These are phyloP conservation scores for Entomobrya proxima DNA, from an alignment of 2,888 invertebrate species.

Conservation along the genomic window DNA sequence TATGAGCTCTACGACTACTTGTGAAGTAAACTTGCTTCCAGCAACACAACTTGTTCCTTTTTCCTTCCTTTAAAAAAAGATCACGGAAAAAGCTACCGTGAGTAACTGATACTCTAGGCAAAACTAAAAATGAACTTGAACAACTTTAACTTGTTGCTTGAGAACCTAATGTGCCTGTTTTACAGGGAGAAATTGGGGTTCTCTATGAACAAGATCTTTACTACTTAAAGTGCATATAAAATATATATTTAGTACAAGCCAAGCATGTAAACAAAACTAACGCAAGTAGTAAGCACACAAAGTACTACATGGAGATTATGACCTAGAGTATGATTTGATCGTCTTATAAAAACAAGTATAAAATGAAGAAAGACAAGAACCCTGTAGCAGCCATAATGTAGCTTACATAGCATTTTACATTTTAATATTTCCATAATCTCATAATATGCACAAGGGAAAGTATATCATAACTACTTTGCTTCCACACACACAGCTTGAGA, in stretches of 20 bases:
- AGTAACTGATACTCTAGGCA: background rate
- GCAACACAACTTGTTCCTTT: constrained; percentile 28
- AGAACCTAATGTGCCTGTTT: background rate
- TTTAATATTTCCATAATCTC: too few relatives aligned
- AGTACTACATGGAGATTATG: background rate
- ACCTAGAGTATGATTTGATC: background rate
- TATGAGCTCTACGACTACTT: background rate
- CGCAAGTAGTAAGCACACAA: too few relatives aligned
- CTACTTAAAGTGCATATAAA: background rate
- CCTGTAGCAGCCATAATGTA: too few relatives aligned
- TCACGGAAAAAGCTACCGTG: constrained; percentile 3
- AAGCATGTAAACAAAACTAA: background rate
- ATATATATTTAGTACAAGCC: background rate
- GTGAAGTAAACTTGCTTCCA: constrained; percentile 40
- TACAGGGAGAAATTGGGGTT: background rate
- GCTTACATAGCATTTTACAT: too few relatives aligned
- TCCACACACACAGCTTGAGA: background rate
- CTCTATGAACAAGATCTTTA: background rate
- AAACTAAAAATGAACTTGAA: background rate
- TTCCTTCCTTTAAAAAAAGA: constrained; percentile 33
- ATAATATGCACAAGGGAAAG: too few relatives aligned
- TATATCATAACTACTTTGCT: background rate
- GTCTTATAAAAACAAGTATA: background rate
- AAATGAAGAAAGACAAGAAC: too few relatives aligned
- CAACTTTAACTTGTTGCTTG: constrained; percentile 27